Percentiles rank a stretch among this genome's conserved stretches.
These are phyloP conservation scores for Chloropsis cyanopogon DNA, from an alignment of 2,113 vertebrate species.

Conservation along the genomic window DNA sequence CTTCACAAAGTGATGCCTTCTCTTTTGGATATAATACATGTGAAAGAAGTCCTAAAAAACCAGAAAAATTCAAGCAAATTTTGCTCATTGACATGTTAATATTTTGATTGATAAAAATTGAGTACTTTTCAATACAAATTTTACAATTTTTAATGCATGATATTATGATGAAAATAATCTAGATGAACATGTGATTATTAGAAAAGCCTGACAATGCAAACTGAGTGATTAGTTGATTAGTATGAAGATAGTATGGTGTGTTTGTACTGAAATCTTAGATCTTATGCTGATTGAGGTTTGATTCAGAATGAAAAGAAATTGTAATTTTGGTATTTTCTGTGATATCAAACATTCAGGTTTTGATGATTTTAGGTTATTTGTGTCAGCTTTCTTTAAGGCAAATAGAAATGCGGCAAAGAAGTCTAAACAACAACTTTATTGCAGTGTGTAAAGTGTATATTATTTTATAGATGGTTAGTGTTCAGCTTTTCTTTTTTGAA, in stretches of 20 bases:
- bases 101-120: background rate
- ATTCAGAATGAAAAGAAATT: background rate
- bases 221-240: background rate
- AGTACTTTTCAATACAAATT: background rate
- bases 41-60: slow-evolving; percentile 21
- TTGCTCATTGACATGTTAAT: background rate
- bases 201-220: background rate
- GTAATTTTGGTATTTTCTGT: background rate
- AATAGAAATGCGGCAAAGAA: background rate
- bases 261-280: background rate
- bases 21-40: slow-evolving; percentile 21
- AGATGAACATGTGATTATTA: background rate
- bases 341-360: background rate
- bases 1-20: slow-evolving; percentile 1
- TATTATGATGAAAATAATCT: background rate
- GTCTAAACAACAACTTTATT: background rate
- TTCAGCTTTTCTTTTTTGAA: background rate
- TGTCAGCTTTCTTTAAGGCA: background rate
- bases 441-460: background rate
- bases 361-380: background rate
- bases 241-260: background rate
- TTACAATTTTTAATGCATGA: background rate
- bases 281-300: background rate
- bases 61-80: background rate
- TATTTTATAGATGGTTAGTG: background rate